phyloP scores from a whole-genome alignment of 1,140 invertebrate genomes.

The Euschistus heros region DNA sequence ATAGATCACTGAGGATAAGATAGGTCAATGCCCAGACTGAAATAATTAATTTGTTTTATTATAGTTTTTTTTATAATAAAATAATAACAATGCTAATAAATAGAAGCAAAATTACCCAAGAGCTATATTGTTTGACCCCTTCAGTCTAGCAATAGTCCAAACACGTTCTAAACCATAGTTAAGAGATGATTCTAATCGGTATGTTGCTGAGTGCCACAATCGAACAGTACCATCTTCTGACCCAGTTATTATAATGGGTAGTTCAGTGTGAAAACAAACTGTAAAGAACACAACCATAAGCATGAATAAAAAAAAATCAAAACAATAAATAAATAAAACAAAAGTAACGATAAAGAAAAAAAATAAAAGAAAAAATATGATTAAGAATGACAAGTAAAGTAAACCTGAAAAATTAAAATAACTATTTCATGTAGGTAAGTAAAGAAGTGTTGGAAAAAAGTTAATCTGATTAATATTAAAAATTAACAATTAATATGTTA shows the following conservation, averaged over 20 bases:
- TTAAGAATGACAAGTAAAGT: too few species aligned
- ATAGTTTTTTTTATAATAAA: too few species aligned
- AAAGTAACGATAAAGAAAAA: background rate
- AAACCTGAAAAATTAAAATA: too few species aligned
- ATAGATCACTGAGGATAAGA: too few species aligned
- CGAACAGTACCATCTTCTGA: constrained; percentile 94
- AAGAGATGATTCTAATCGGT: constrained; percentile 87
- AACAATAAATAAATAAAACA: constrained; percentile 3
- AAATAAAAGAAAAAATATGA: too few species aligned
- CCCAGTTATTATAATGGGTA: constrained; percentile 94
- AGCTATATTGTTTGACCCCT: constrained; percentile 93
- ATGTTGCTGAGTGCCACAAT: constrained; percentile 97
- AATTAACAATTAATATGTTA: too few species aligned
- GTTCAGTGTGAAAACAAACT: constrained; percentile 91
- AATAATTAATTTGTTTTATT: too few species aligned
- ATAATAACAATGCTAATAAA: too few species aligned
- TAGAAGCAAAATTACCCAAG: constrained; percentile 49
- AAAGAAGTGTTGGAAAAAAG: too few species aligned
- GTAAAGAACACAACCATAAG: constrained; percentile 35
- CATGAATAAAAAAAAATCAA: constrained; percentile 3
- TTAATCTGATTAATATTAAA: too few species aligned
- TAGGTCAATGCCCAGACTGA: too few species aligned
- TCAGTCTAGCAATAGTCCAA: constrained; percentile 93
- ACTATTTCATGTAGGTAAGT: too few species aligned
- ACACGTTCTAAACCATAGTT: constrained; percentile 98